These are phyloP conservation scores for Cyclophora punctaria DNA, from an alignment of 2,888 invertebrate species.

Conservation along the genomic window DNA sequence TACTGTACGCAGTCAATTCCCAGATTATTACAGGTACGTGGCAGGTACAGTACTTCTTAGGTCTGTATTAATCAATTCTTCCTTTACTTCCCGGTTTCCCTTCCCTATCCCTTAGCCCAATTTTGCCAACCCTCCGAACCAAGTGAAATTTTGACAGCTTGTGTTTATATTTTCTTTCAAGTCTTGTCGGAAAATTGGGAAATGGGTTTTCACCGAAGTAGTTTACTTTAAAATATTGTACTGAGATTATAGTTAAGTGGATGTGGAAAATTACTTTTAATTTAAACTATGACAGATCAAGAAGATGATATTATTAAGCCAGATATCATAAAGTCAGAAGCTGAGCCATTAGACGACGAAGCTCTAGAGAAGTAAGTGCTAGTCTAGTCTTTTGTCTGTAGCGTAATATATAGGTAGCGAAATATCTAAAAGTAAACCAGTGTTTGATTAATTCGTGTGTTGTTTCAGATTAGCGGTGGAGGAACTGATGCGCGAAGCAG, in stretches of 20 bases:
- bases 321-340: slow-evolving; percentile 21
- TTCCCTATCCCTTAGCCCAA: too few relatives aligned
- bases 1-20: too few relatives aligned
- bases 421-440: neutral
- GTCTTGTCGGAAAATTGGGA: slow-evolving; percentile 20
- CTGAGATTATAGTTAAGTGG: slow-evolving; percentile 1
- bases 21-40: too few relatives aligned
- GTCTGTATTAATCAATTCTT: too few relatives aligned
- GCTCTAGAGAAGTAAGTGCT: slow-evolving; percentile 60
- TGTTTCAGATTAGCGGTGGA: slow-evolving; percentile 71
- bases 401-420: too few relatives aligned
- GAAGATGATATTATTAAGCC: slow-evolving; percentile 60
- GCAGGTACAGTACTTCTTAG: too few relatives aligned
- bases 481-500: slow-evolving; percentile 76
- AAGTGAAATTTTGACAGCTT: slow-evolving; percentile 19
- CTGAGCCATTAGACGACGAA: slow-evolving; percentile 64
- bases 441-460: slow-evolving; percentile 2
- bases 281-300: slow-evolving; percentile 68
- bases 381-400: too few relatives aligned
- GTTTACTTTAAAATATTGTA: slow-evolving; percentile 7
- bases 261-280: slow-evolving; percentile 18
- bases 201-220: slow-evolving; percentile 31
- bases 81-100: too few relatives aligned
- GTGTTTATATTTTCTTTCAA: slow-evolving; percentile 42
- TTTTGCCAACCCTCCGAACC: neutral